Conservation (phyloP, 1,140 invertebrate species). For the Penaeus vannamei region DNA sequence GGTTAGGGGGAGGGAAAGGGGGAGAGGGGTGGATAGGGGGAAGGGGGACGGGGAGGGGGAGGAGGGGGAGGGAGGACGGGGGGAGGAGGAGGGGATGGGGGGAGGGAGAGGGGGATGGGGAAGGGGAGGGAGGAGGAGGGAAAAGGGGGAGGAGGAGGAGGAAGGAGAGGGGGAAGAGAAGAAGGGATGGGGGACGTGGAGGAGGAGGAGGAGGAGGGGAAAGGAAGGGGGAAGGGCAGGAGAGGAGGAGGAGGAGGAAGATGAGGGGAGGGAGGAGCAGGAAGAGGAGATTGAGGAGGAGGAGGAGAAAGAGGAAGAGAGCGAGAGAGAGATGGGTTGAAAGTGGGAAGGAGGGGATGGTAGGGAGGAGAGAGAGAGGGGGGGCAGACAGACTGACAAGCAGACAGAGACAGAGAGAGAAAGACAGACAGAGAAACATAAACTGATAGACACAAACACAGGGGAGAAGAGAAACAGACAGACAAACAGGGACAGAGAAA, state of each 20-base stretch:
- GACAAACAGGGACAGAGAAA: not conserved
- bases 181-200: not conserved
- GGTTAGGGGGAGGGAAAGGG: not conserved
- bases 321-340: not conserved
- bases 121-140: too few species aligned
- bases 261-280: not conserved
- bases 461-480: too few species aligned
- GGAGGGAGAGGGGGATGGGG: too few species aligned
- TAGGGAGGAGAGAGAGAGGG: not conserved
- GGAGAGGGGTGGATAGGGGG: not conserved
- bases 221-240: not conserved
- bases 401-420: not conserved
- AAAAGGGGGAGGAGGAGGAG: not conserved
- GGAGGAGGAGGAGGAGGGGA: not conserved
- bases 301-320: not conserved
- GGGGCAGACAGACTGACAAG: not conserved
- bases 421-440: not conserved
- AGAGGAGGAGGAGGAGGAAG: not conserved
- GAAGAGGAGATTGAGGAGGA: not conserved
- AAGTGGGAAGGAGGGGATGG: not conserved
- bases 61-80: not conserved
- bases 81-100: not conserved
- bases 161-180: not conserved
- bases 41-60: not conserved
- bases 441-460: not conserved